A percentile compares a stretch with the other conserved stretches of the same genome.
Evolutionary conservation across 2,113 vertebrate species (phyloP).

Genomic region (Aythya baeri): DNA sequence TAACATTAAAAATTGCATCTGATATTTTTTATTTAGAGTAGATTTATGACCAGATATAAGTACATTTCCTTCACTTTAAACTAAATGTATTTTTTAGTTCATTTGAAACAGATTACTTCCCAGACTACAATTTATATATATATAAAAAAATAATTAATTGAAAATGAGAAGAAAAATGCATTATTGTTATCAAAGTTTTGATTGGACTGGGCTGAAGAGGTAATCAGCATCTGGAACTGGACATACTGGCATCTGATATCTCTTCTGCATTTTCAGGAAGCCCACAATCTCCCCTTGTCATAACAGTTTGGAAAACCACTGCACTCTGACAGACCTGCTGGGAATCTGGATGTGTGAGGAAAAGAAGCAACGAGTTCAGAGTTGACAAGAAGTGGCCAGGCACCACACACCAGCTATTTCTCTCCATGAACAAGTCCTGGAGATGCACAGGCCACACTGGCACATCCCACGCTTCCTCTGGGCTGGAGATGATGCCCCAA

Average conservation of each 20-base stretch:
- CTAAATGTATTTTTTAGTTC: background rate
- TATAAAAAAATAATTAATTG: background rate
- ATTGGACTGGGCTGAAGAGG: background rate
- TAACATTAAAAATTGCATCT: background rate
- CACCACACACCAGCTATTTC: background rate
- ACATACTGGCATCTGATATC: background rate
- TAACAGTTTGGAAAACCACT: background rate
- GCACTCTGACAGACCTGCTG: background rate
- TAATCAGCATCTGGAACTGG: background rate
- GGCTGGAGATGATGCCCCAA: background rate
- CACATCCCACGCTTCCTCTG: accelerated
- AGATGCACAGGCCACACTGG: background rate
- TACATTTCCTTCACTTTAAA: background rate
- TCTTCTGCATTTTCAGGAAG: background rate
- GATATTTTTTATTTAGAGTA: background rate
- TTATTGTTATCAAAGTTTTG: background rate
- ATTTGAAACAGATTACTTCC: background rate
- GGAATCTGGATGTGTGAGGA: background rate
- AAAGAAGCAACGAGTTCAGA: background rate
- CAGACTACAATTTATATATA: background rate
- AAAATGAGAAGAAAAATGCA: background rate
- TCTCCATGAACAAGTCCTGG: background rate
- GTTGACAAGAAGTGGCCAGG: background rate
- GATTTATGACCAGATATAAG: background rate
- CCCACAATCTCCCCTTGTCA: background rate